These are phyloP conservation scores for Brachyopa scutellaris DNA, from an alignment of 2,888 invertebrate genomes.

Conservation along the genomic window DNA sequence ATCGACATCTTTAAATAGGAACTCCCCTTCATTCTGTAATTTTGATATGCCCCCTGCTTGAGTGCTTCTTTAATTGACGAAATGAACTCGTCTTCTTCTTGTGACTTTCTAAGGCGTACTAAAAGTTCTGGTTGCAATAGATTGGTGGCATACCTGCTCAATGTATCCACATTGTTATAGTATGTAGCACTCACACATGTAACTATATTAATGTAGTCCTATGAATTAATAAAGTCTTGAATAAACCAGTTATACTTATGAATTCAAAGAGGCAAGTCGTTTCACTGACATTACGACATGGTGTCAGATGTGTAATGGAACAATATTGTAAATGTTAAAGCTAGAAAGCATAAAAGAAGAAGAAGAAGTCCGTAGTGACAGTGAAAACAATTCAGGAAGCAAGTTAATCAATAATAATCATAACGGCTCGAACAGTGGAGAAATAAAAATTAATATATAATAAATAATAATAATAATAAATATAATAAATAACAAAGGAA, in stretches of 20 bases:
- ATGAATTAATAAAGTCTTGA: too few species aligned
- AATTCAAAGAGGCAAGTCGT: too few species aligned
- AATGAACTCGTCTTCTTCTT: too few species aligned
- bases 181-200: too few species aligned
- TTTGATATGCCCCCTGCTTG: too few species aligned
- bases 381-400: background rate
- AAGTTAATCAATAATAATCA: background rate
- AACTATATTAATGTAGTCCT: too few species aligned
- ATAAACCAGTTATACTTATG: background rate
- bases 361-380: background rate
- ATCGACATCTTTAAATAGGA: slow-evolving; percentile 25
- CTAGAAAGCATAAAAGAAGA: background rate
- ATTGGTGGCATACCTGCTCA: slow-evolving; percentile 3
- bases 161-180: slow-evolving; percentile 27
- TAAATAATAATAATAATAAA: background rate
- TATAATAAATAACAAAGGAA: background rate
- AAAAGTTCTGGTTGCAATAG: slow-evolving; percentile 3
- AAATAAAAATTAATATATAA: background rate
- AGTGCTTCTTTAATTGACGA: too few species aligned
- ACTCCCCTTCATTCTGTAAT: slow-evolving; percentile 13
- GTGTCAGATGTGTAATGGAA: background rate
- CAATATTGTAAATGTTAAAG: background rate
- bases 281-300: too few species aligned
- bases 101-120: background rate
- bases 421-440: background rate